phyloP scores from a whole-genome alignment of 2,888 invertebrate species.

The Eupithecia subumbrata region DNA sequence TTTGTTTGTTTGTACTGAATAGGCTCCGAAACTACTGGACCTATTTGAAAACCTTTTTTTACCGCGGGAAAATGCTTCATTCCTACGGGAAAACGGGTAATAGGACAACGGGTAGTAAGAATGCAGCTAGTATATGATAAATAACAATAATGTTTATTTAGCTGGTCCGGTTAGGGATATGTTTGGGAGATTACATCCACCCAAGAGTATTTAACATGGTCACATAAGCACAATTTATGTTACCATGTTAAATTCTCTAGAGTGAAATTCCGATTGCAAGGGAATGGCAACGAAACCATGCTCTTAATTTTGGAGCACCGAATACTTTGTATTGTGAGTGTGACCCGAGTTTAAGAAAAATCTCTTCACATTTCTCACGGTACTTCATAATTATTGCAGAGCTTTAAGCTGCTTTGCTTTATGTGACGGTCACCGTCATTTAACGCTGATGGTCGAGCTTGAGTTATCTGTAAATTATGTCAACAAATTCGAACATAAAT shows the following conservation, averaged over 20 bases:
- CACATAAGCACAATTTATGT: no score
- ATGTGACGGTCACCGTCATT: background rate
- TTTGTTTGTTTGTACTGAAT: no score
- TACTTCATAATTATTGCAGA: slow-evolving; percentile 52
- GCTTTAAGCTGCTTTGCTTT: slow-evolving; percentile 27
- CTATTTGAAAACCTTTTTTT: no score
- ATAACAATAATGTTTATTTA: no score
- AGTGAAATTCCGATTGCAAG: slow-evolving; percentile 32
- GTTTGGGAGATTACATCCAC: no score
- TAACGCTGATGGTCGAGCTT: background rate
- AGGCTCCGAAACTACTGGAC: no score
- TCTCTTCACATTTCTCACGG: slow-evolving; percentile 63
- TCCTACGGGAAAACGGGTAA: no score
- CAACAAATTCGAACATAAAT: background rate
- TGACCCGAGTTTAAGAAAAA: slow-evolving; percentile 48
- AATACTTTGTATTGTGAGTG: slow-evolving; percentile 15
- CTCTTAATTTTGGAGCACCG: slow-evolving; percentile 28
- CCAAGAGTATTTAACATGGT: no score
- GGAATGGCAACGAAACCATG: slow-evolving; percentile 16
- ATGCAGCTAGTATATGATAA: no score
- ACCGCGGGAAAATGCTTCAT: no score
- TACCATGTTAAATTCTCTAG: background rate
- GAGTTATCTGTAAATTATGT: background rate
- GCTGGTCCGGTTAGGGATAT: no score
- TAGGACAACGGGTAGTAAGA: no score